Evolutionary conservation across 2,113 vertebrate genomes (phyloP), one percentile per base, ranked within the genome.

Genomic region (Emydocephalus ijimae): DNA sequence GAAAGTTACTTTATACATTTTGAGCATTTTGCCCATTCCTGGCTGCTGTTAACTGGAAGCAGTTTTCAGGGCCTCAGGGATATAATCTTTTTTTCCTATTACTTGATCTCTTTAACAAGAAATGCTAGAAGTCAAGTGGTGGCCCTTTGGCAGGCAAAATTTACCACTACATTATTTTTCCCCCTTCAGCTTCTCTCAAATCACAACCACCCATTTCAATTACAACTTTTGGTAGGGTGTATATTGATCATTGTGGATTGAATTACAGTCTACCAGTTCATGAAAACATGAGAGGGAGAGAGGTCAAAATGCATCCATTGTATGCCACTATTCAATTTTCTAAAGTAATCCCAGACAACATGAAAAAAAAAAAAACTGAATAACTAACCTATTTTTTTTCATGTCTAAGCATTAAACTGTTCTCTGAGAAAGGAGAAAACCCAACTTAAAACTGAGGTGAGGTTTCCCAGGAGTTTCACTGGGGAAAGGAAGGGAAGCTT

Each of bases 341-440:
- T 2, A 18, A 61, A 52, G 11, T 50, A 15, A 91, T 85, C 52
- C 89, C 95, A 95, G 93, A 93, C 90, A 59, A 92, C 88, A 14
- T 89, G 1, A 0, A 94, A 55, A 0, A 94, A 39, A 55, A 85
- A 24, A 89, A 89, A 89, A 50, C 12, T 69, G 29, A n/a, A 69
- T 69, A 15, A 69, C 12, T 64, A 64, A 94, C 54, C 94, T 91
- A 1, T 90, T 81, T 89, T 95, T 87, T 94, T 93, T 92, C 91
- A 88, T 92, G n/a, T 1, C 0, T 4, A 92, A 93, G 92, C 81
- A 81, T 4, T 0, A 1, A 21, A 87, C 81, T 64, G 43, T 57
- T 94, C 85, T 2, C 86, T 24, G 93, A 88, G 91, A 94, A 92
- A 87, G 89, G 93, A 81, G 0, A 90, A 48, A 34, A 7, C 3